These are phyloP conservation scores for Araneus ventricosus DNA, from an alignment of 1,140 invertebrate genomes.

Conservation along the genomic window DNA sequence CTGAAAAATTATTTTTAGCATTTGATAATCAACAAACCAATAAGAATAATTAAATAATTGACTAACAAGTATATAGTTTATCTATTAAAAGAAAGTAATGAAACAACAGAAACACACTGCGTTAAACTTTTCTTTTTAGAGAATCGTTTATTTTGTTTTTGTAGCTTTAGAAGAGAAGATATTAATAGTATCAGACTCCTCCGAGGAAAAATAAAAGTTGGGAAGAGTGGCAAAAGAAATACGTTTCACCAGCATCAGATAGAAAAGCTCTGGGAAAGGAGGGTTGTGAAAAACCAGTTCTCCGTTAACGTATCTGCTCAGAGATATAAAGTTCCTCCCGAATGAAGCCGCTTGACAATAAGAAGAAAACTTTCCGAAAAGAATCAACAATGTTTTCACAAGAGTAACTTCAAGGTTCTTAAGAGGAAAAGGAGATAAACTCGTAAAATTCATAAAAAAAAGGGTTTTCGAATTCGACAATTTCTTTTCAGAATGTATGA, in stretches of 20 bases:
- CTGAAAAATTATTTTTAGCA: no score
- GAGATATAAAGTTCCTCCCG: not conserved
- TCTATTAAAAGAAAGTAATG: not conserved
- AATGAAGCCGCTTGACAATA: conserved; percentile 1
- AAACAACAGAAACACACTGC: not conserved
- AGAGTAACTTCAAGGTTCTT: conserved; percentile 9
- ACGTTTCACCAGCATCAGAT: not conserved
- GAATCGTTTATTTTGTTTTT: not conserved
- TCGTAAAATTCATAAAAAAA: not conserved
- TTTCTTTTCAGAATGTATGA: not conserved
- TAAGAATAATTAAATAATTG: not conserved
- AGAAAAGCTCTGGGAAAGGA: not conserved
- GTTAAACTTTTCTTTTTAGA: not conserved
- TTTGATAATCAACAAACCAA: no score
- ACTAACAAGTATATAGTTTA: not conserved
- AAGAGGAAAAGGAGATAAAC: not conserved
- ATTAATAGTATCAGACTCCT: not conserved
- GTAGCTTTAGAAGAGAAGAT: conserved; percentile 5
- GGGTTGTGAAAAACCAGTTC: conserved; percentile 8
- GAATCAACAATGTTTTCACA: conserved; percentile 35
- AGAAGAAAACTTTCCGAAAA: conserved; percentile 9
- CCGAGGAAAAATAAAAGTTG: not conserved
- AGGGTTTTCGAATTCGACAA: not conserved
- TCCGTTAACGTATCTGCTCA: not conserved
- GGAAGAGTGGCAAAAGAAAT: not conserved